phyloP scores from a whole-genome alignment of 2,797 vertebrate genomes.

The Sebastes kiyomatsui region DNA sequence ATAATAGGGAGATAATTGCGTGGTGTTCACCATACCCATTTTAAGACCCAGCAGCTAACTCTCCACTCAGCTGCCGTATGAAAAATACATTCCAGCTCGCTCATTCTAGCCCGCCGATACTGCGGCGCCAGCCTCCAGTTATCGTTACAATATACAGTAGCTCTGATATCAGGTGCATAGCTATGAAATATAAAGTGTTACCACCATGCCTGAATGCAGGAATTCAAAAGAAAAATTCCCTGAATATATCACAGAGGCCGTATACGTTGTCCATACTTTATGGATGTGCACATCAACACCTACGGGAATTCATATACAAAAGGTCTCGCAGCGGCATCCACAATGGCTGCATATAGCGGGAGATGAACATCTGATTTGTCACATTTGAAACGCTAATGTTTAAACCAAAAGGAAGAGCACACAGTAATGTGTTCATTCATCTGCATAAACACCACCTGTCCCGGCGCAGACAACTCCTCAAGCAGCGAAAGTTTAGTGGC shows the following conservation, averaged over 20 bases:
- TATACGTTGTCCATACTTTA: slow-evolving; percentile 52
- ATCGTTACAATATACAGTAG: slow-evolving; percentile 2
- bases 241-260: slow-evolving; percentile 33
- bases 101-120: background rate
- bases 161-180: slow-evolving; percentile 4
- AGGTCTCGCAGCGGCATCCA: slow-evolving; percentile 86
- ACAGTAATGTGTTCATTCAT: slow-evolving; percentile 99
- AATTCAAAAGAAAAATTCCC: slow-evolving; percentile 38
- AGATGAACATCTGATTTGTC: slow-evolving; percentile 99
- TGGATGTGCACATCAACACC: slow-evolving; percentile 58
- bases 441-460: slow-evolving; percentile 99
- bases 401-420: slow-evolving; percentile 99
- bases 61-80: slow-evolving; percentile 56
- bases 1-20: slow-evolving; percentile 83
- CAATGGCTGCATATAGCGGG: slow-evolving; percentile 86
- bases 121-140: background rate
- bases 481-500: slow-evolving; percentile 89
- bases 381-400: slow-evolving; percentile 99
- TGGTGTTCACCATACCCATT: slow-evolving; percentile 71
- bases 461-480: slow-evolving; percentile 92
- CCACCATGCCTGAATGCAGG: slow-evolving; percentile 10
- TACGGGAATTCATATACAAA: slow-evolving; percentile 49
- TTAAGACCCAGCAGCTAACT: slow-evolving; percentile 66
- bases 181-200: slow-evolving; percentile 11
- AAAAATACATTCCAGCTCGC: slow-evolving; percentile 61